A percentile compares a stretch with the other conserved stretches of the same genome.
phyloP scores from a whole-genome alignment of 2,797 vertebrate species.

The Cirrhinus molitorella region DNA sequence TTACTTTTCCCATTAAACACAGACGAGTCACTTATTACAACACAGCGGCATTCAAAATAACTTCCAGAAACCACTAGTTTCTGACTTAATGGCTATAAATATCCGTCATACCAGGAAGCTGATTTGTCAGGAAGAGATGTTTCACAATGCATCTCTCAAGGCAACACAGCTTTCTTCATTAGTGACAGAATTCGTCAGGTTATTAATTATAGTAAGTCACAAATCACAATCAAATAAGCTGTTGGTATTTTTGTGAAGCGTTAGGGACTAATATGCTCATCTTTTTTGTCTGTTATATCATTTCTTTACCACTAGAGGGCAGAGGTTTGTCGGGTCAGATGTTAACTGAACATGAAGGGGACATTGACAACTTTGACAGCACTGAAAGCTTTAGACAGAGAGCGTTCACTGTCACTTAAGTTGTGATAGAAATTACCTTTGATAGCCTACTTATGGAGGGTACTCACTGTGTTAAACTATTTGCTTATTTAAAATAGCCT shows the following conservation, averaged over 20 bases:
- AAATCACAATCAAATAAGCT: background rate
- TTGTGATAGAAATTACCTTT: background rate
- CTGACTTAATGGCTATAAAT: background rate
- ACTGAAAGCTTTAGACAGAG: background rate
- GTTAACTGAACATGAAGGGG: background rate
- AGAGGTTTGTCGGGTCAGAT: background rate
- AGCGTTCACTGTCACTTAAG: background rate
- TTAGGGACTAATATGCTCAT: background rate
- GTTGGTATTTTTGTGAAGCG: background rate
- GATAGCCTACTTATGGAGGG: background rate
- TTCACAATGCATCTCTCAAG: background rate
- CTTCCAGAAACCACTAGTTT: background rate
- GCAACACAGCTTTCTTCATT: background rate
- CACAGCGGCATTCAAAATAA: background rate
- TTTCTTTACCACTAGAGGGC: conserved; percentile 5
- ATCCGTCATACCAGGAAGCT: background rate
- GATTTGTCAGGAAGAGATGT: background rate
- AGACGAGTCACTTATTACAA: conserved; percentile 20
- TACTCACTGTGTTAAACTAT: background rate
- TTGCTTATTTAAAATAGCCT: background rate
- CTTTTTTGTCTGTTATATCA: background rate
- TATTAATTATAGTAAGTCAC: background rate
- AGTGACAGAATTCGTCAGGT: background rate
- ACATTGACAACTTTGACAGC: background rate
- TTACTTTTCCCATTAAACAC: background rate